Conservation (phyloP, 1,140 invertebrate genomes). For the Aethina tumida region DNA sequence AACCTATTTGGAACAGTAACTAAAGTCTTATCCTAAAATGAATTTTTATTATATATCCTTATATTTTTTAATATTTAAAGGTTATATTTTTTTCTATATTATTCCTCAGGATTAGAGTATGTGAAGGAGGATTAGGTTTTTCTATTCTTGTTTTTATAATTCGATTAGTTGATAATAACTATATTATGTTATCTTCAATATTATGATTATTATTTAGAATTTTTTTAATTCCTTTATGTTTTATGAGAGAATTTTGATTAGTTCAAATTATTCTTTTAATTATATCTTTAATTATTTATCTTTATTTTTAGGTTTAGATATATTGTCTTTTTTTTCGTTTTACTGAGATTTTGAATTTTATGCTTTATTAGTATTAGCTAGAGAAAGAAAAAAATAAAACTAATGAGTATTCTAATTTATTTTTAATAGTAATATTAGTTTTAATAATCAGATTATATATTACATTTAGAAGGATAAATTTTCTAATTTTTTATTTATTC, state of each 20-base stretch:
- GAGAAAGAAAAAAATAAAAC: conserved; percentile 37
- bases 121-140: conserved; percentile 46
- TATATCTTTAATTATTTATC: conserved; percentile 31
- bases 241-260: conserved; percentile 19
- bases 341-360: conserved; percentile 43
- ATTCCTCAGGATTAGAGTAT: conserved; percentile 48
- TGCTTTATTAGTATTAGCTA: conserved; percentile 42
- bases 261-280: conserved; percentile 31
- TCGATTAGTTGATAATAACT: conserved; percentile 45
- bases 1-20: too few relatives aligned
- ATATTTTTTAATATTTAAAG: conserved; percentile 41
- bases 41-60: too few relatives aligned
- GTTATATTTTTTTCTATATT: conserved; percentile 42
- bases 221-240: conserved; percentile 37
- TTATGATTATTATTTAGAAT: conserved; percentile 40
- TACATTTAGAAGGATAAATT: conserved; percentile 44
- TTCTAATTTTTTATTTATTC: conserved; percentile 57
- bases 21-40: too few relatives aligned
- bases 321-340: conserved; percentile 42
- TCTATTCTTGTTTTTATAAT: conserved; percentile 46
- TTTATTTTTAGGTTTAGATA: conserved; percentile 38
- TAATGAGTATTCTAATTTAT: conserved; percentile 39
- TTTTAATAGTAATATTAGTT: conserved; percentile 43
- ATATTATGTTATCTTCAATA: conserved; percentile 43
- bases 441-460: conserved; percentile 45